Percentiles rank a stretch among this genome's conserved stretches.
Evolutionary conservation across 2,113 vertebrate genomes (phyloP).

Genomic region (Pontoporia blainvillei): DNA sequence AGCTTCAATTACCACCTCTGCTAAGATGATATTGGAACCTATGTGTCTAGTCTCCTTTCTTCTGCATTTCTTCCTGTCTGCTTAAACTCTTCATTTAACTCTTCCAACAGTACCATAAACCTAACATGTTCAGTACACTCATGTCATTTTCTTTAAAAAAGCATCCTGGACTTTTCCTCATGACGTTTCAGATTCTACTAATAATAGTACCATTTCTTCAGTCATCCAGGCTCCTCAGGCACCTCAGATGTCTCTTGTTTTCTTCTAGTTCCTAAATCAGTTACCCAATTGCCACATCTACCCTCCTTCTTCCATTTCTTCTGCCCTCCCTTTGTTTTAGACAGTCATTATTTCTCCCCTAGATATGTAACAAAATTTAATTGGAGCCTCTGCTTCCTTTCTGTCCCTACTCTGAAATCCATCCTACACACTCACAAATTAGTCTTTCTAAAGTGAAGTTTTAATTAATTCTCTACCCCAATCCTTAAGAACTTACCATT

Average conservation of each 20-base stretch:
- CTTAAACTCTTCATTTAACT: background rate
- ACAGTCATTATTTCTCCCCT: background rate
- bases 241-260: background rate
- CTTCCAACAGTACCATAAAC: background rate
- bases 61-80: background rate
- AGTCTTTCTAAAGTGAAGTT: background rate
- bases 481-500: background rate
- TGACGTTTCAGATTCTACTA: background rate
- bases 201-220: background rate
- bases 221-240: background rate
- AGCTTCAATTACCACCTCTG: background rate
- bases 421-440: background rate
- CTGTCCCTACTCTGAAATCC: background rate
- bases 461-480: background rate
- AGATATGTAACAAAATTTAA: background rate
- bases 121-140: background rate
- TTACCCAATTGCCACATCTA: background rate
- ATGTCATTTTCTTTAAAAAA: background rate
- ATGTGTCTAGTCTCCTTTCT: background rate
- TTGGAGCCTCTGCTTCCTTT: background rate
- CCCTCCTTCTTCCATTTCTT: background rate
- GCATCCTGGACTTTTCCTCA: background rate
- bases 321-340: background rate
- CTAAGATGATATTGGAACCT: background rate
- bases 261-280: background rate